phyloP scores from a whole-genome alignment of 1,140 invertebrate genomes.

The Bilobella aurantiaca region DNA sequence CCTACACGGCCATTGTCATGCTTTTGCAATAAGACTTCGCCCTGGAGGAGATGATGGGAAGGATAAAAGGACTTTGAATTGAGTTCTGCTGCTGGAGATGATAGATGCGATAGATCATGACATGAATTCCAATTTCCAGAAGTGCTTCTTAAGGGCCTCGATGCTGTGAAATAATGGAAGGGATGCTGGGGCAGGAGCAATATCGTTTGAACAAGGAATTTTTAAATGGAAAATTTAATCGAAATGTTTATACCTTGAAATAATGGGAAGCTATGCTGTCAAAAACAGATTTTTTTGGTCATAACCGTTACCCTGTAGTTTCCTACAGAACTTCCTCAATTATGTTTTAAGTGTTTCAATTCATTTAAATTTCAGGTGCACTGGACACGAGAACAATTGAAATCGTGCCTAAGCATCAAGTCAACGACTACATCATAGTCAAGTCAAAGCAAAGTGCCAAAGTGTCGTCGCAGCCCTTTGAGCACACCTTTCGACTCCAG shows the following conservation, averaged over 20 bases:
- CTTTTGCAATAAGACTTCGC: background rate
- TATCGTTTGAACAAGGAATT: background rate
- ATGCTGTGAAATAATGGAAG: background rate
- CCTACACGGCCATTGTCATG: too few relatives aligned
- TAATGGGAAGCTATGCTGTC: too few relatives aligned
- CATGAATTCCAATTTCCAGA: too few relatives aligned
- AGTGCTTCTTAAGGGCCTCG: too few relatives aligned
- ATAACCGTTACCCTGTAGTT: too few relatives aligned
- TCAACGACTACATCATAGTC: slow-evolving; percentile 41
- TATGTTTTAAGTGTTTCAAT: too few relatives aligned
- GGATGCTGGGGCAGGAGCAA: too few relatives aligned
- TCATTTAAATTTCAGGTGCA: slow-evolving; percentile 44
- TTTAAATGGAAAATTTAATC: too few relatives aligned
- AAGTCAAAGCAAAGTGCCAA: slow-evolving; percentile 37
- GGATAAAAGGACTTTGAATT: background rate
- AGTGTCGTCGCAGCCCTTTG: slow-evolving; percentile 51
- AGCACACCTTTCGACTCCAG: slow-evolving; percentile 62
- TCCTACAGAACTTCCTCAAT: too few relatives aligned
- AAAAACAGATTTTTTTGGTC: too few relatives aligned
- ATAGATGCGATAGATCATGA: background rate
- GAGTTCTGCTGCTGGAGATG: too few relatives aligned
- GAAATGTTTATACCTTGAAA: too few relatives aligned
- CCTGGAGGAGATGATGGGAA: background rate
- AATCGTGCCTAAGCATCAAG: slow-evolving; percentile 52
- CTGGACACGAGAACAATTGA: slow-evolving; percentile 46